Percentiles rank a stretch among this genome's conserved stretches.
Conservation (phyloP, 2,888 invertebrate species). For the Drosophila kanekoi region DNA sequence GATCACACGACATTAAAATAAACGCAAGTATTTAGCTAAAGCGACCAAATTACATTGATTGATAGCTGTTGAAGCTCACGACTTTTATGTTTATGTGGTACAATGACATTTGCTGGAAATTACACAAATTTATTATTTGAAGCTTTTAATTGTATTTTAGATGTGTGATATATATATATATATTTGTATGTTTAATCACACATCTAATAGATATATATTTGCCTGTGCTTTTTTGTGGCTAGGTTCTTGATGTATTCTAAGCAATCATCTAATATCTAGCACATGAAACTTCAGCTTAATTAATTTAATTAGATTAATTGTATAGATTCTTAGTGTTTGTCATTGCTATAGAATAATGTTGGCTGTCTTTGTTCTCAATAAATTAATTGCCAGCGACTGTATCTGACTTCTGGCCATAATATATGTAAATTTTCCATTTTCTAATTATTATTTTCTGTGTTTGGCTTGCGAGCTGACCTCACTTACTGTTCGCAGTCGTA, state of each 20-base stretch:
- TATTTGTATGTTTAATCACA: too few species aligned
- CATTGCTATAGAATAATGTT: background rate
- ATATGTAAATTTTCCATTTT: background rate
- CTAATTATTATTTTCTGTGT: background rate
- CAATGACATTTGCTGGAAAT: background rate
- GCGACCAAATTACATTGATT: background rate
- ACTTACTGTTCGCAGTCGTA: background rate
- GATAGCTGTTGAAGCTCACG: background rate
- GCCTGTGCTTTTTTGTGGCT: too few species aligned
- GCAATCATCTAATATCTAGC: background rate
- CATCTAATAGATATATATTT: too few species aligned
- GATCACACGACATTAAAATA: conserved; percentile 4
- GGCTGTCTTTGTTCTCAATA: too few species aligned
- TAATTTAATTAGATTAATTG: conserved; percentile 6
- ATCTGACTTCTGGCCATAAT: background rate
- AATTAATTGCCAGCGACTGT: background rate
- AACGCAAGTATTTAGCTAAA: conserved; percentile 1
- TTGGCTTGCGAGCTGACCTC: background rate
- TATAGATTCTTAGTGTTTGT: background rate
- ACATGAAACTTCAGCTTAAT: background rate
- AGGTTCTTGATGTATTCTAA: too few species aligned
- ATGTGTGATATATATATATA: too few species aligned
- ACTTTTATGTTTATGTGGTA: background rate
- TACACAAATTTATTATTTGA: too few species aligned
- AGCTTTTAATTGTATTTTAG: too few species aligned